phyloP scores from a whole-genome alignment of 2,797 vertebrate species.

The Dermochelys coriacea region DNA sequence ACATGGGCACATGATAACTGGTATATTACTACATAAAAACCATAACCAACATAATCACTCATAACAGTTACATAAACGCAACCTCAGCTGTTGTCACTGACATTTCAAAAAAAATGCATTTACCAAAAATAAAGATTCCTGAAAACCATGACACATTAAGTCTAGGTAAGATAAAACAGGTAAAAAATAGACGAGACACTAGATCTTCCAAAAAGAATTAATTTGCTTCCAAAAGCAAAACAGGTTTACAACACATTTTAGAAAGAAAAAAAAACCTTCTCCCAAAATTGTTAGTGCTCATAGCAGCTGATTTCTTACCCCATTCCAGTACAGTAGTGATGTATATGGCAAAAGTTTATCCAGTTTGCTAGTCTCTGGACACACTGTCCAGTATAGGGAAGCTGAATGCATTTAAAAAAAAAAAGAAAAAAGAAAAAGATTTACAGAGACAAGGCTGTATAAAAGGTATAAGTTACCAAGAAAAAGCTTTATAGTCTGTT shows the following conservation, averaged over 20 bases:
- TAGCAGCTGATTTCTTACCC: conserved; percentile 75
- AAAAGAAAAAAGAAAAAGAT: not conserved
- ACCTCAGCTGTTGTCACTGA: not conserved
- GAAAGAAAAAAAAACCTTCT: not conserved
- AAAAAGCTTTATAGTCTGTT: not conserved
- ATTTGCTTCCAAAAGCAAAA: not conserved
- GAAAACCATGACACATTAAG: not conserved
- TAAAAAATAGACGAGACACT: not conserved
- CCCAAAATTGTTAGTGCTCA: conserved; percentile 4
- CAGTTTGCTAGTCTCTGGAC: conserved; percentile 83
- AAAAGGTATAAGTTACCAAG: not conserved
- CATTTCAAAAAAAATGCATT: conserved; percentile 19
- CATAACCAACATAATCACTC: not conserved
- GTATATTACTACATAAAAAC: not conserved
- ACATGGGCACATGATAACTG: not conserved
- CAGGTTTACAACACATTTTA: not conserved
- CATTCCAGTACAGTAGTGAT: conserved; percentile 83
- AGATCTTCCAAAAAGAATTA: not conserved
- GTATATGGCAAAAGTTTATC: conserved; percentile 92
- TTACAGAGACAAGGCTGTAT: not conserved
- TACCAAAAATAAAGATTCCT: not conserved
- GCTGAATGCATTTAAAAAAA: conserved; percentile 77
- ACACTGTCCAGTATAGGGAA: conserved; percentile 89
- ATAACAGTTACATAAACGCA: not conserved
- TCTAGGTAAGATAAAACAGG: not conserved